Conservation (phyloP, 2,113 vertebrate genomes). For the Pogonocichla stellata region DNA sequence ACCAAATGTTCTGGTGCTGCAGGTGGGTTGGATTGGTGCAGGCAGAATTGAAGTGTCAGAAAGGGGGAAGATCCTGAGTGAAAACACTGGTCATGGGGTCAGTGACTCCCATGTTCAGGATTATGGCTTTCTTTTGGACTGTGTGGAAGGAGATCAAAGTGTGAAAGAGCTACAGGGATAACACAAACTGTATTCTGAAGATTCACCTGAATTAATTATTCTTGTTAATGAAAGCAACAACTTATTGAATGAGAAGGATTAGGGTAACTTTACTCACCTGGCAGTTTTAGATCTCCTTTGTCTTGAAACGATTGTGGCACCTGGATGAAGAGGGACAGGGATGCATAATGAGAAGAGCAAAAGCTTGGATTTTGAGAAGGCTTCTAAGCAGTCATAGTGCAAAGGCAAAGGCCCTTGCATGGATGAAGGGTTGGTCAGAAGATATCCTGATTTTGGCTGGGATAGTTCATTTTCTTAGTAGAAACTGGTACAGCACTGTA, state of each 20-base stretch:
- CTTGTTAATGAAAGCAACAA: not conserved
- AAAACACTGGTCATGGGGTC: accelerated
- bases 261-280: not conserved
- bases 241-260: not conserved
- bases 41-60: not conserved
- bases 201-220: not conserved
- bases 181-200: not conserved
- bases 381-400: not conserved
- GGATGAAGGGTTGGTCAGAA: not conserved
- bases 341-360: accelerated
- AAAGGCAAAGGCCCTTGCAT: not conserved
- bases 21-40: not conserved
- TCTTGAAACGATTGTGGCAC: not conserved
- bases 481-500: not conserved
- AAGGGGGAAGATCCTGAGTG: not conserved
- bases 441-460: not conserved
- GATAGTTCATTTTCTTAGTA: not conserved
- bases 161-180: not conserved
- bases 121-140: not conserved
- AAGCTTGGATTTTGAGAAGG: not conserved
- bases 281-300: not conserved
- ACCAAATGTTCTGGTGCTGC: not conserved
- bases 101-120: not conserved
- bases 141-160: not conserved
- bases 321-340: not conserved